phyloP scores from a whole-genome alignment of 2,797 vertebrate species.

The Myotis pilosus region DNA sequence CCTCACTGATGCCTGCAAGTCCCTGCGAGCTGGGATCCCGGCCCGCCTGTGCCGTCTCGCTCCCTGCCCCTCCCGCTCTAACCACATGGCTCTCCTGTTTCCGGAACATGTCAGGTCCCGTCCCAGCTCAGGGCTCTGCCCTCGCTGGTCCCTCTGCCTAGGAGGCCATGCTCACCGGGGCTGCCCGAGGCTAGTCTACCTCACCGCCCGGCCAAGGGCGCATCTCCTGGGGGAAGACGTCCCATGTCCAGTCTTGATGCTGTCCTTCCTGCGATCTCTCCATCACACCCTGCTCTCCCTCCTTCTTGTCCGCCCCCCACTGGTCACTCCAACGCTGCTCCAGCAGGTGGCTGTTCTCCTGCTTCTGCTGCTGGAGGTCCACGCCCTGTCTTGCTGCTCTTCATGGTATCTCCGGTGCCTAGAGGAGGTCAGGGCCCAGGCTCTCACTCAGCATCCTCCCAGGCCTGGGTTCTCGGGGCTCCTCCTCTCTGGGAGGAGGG shows the following conservation, averaged over 20 bases:
- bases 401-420: too few relatives aligned
- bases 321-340: not conserved
- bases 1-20: not conserved
- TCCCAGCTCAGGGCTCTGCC: not conserved
- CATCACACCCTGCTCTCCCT: not conserved
- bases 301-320: not conserved
- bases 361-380: not conserved
- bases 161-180: not conserved
- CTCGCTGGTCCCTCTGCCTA: not conserved
- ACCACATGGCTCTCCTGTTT: not conserved
- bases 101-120: not conserved
- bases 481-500: not conserved
- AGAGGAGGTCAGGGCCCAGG: not conserved
- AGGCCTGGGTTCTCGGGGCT: too few relatives aligned
- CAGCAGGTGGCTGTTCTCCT: not conserved
- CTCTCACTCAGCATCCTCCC: not conserved
- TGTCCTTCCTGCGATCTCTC: not conserved
- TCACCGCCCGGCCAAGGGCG: not conserved
- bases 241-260: fast-evolving
- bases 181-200: not conserved
- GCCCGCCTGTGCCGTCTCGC: not conserved
- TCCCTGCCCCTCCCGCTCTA: not conserved
- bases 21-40: too few relatives aligned
- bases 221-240: too few relatives aligned
- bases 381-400: not conserved